These are phyloP conservation scores for Palythoa grandis DNA, from an alignment of 92 coral and sea anemone species.

Conservation along the genomic window DNA sequence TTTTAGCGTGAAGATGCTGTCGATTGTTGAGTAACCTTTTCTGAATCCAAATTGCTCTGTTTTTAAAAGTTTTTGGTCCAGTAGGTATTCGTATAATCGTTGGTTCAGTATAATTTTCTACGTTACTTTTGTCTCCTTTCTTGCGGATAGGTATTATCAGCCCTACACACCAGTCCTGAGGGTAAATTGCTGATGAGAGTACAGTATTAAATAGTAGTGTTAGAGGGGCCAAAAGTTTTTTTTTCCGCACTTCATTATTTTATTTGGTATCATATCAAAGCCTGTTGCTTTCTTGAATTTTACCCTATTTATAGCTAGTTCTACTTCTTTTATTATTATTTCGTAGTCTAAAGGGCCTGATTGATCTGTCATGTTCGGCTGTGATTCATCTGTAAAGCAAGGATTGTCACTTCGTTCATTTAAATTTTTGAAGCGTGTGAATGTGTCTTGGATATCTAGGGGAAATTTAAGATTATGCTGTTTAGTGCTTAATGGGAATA, in stretches of 20 bases:
- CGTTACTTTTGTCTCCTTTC: constrained; percentile 18
- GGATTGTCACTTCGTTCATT: constrained; percentile 5
- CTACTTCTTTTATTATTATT: not conserved
- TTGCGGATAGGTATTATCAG: not conserved
- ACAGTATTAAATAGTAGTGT: not conserved
- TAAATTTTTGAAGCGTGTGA: constrained; percentile 16
- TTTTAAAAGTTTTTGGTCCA: constrained; percentile 20
- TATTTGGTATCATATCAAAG: constrained; percentile 17
- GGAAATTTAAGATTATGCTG: constrained; percentile 10
- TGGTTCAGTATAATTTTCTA: constrained; percentile 39
- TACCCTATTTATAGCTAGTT: not conserved
- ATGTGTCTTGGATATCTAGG: constrained; percentile 12
- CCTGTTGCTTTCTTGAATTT: constrained; percentile 8
- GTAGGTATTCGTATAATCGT: constrained; percentile 40
- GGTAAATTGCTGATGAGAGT: constrained; percentile 12
- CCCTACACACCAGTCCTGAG: constrained; percentile 8
- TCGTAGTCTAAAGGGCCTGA: not conserved
- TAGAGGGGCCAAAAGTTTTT: not conserved
- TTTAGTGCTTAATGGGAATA: constrained; percentile 16
- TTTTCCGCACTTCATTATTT: constrained; percentile 2
- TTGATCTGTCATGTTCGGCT: not conserved
- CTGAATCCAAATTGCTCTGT: constrained; percentile 42
- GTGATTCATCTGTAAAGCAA: not conserved
- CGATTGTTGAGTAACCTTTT: constrained; percentile 38
- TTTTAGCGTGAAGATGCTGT: constrained; percentile 41